Evolutionary conservation across 2,113 vertebrate genomes (phyloP).

Genomic region (Albula goreensis): DNA sequence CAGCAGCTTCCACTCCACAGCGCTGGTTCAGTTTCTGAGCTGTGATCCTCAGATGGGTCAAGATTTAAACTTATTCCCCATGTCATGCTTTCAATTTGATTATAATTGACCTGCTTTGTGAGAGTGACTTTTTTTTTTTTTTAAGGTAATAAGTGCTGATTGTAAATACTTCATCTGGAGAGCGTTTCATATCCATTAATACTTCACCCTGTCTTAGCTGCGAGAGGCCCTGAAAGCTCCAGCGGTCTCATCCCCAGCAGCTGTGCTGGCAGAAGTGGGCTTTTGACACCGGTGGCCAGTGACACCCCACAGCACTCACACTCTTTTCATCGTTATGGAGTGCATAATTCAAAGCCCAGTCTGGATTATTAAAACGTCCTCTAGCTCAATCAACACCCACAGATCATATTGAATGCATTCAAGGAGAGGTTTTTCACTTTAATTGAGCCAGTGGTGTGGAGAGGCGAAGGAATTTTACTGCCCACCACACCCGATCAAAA

Average conservation of each 20-base stretch:
- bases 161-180: constrained; percentile 50
- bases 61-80: constrained; percentile 67
- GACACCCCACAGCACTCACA: constrained; percentile 30
- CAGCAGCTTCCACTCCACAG: neutral
- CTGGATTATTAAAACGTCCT: constrained; percentile 40
- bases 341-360: constrained; percentile 44
- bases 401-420: neutral
- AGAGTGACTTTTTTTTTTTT: constrained; percentile 50
- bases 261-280: constrained; percentile 33
- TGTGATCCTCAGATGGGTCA: constrained; percentile 64
- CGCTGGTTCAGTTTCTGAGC: constrained; percentile 58
- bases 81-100: constrained; percentile 65
- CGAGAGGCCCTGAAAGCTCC: constrained; percentile 44
- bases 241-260: constrained; percentile 12
- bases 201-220: constrained; percentile 38
- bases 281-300: constrained; percentile 37
- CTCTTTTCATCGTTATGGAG: constrained; percentile 35
- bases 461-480: neutral
- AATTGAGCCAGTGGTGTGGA: neutral
- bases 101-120: constrained; percentile 67
- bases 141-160: constrained; percentile 55
- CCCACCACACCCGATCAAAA: neutral
- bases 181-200: constrained; percentile 39
- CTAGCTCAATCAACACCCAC: neutral
- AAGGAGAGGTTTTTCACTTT: constrained; percentile 1